Evolutionary conservation across 1,140 invertebrate genomes (phyloP).

Genomic region (Pseudomyrmex flavicornis): DNA sequence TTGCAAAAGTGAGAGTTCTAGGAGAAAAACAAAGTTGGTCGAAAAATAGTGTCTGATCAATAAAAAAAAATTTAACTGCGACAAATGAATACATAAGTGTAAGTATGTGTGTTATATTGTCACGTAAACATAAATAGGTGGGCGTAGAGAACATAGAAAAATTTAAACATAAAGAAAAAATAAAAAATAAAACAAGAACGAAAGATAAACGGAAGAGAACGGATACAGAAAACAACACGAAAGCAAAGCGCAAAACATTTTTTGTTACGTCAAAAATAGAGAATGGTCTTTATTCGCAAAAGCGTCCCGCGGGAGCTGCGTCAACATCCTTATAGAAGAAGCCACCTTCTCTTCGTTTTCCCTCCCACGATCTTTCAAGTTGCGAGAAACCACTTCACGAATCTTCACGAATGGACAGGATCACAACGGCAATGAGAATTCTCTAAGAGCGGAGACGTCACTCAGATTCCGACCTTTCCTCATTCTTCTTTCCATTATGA

Average conservation of each 20-base stretch:
- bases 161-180: constrained; percentile 4
- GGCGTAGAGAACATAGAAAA: neutral
- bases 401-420: constrained; percentile 68
- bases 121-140: neutral
- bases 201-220: constrained; percentile 2
- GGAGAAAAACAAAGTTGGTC: neutral
- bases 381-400: constrained; percentile 69
- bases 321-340: constrained; percentile 80
- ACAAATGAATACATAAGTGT: neutral
- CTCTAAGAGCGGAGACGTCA: constrained; percentile 72
- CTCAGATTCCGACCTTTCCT: constrained; percentile 74
- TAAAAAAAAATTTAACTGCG: neutral
- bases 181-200: constrained; percentile 61
- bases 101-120: constrained; percentile 8
- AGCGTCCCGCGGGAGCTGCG: constrained; percentile 82
- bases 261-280: constrained; percentile 75
- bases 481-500: constrained; percentile 65
- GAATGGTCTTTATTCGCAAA: constrained; percentile 78
- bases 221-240: neutral
- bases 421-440: constrained; percentile 73
- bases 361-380: constrained; percentile 30
- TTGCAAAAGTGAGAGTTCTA: neutral
- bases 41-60: neutral
- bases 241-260: constrained; percentile 52
- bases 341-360: constrained; percentile 45